Base-by-base conservation (phyloP, 2,113 vertebrate species). In the Rhinoderma darwinii region DNA sequence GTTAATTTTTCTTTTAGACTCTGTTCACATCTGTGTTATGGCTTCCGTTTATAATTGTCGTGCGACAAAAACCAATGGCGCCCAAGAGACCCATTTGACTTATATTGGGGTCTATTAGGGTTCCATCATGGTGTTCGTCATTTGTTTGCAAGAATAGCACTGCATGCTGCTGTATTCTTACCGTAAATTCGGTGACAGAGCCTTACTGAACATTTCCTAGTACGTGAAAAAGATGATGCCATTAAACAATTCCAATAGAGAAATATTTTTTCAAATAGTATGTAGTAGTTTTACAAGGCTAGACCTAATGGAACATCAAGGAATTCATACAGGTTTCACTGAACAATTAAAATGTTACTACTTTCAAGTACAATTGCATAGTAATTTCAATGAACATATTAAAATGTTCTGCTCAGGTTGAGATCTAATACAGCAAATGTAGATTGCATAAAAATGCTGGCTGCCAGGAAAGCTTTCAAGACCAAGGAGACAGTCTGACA, bases 401-500 rank as follows among this genome's bases (percentile, higher is more conserved):
- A 51, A 73, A 72, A 51, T 84, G 66, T 74, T 73, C 72, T 54
- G 32, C 68, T 56, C 39, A 72, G 72, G 37, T 51, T 83, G 18
- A 83, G 82, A 75, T 75, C 63, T 73, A 84, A 75, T 76, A 84
- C 51, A 30, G 51, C 37, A 83, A 84, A 43, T 83, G 61, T 51
- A 72, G 43, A 72, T 83, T 72, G 81, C 63, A 63, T 83, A 83
- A 83, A 83, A n/a, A 41, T 84, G 5, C 35, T 25, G n/a, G 27
- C 51, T 84, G 83, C 83, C 83, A 84, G 72, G 51, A 84, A 75
- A 84, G 83, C 83, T 84, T 84, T 84, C 72, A 75, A 44, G 25
- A 30, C 39, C 51, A 73, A 73, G 83, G 83, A 84, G 72, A 84
- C 83, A 84, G 83, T 75, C 72, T 84, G 72, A 56, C 44, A 84